phyloP scores from a whole-genome alignment of 2,797 vertebrate genomes.

The Yasuhikotakia modesta region DNA sequence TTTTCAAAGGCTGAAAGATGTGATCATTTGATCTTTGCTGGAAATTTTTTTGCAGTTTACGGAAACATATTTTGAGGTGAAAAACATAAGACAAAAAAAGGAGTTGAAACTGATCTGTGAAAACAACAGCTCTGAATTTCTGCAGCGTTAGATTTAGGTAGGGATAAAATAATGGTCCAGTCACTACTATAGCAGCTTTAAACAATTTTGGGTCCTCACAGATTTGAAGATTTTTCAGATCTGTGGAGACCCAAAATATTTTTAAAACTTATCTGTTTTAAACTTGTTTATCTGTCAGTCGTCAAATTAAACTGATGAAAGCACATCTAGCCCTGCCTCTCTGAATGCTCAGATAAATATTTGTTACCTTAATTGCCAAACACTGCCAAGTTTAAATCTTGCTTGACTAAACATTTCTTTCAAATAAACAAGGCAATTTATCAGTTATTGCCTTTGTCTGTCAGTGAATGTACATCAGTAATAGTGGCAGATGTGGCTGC shows the following conservation, averaged over 20 bases:
- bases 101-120: neutral
- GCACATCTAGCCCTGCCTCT: neutral
- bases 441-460: neutral
- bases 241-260: no score
- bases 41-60: constrained; percentile 3
- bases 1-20: constrained; percentile 19
- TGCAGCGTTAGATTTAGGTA: neutral
- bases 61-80: neutral
- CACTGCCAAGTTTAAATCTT: no score
- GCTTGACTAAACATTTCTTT: no score
- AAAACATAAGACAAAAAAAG: neutral
- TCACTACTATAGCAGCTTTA: no score
- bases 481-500: neutral
- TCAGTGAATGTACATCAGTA: neutral
- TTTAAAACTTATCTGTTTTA: no score
- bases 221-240: no score
- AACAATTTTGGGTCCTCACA: no score
- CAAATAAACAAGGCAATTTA: no score
- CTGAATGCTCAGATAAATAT: neutral
- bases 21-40: neutral
- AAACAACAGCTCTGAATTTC: neutral
- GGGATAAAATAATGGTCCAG: neutral
- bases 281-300: no score
- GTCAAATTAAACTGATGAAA: neutral
- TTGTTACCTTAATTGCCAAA: no score